Evolutionary conservation across 2,797 vertebrate genomes (phyloP).

Genomic region (Emys orbicularis): DNA sequence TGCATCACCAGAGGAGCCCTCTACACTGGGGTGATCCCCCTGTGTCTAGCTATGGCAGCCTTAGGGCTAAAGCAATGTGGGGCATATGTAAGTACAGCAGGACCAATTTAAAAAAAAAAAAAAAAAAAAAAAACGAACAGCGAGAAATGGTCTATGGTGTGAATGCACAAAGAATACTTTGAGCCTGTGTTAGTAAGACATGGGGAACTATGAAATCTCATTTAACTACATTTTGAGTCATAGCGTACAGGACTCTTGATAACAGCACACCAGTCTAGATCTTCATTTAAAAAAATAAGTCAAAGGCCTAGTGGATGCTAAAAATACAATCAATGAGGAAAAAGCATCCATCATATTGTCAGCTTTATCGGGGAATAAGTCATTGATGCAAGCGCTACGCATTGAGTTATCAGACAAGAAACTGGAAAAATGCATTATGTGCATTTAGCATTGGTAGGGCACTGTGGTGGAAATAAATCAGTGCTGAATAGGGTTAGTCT

Average conservation of each 20-base stretch:
- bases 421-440: neutral
- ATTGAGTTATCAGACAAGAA: neutral
- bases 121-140: too few relatives aligned
- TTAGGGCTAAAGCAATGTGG: neutral
- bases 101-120: neutral
- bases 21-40: neutral
- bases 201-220: neutral
- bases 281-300: neutral
- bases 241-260: neutral
- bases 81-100: neutral
- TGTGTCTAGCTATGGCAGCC: neutral
- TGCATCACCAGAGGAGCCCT: neutral
- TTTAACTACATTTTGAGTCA: neutral
- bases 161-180: neutral
- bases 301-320: neutral
- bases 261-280: neutral
- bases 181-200: neutral
- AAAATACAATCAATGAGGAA: neutral
- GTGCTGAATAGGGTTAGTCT: neutral
- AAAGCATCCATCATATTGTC: neutral
- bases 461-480: neutral
- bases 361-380: neutral
- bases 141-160: neutral
- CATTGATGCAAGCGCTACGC: neutral
- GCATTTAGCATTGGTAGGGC: neutral